Conservation (phyloP, 2,888 invertebrate genomes). For the Lacanobia oleracea region DNA sequence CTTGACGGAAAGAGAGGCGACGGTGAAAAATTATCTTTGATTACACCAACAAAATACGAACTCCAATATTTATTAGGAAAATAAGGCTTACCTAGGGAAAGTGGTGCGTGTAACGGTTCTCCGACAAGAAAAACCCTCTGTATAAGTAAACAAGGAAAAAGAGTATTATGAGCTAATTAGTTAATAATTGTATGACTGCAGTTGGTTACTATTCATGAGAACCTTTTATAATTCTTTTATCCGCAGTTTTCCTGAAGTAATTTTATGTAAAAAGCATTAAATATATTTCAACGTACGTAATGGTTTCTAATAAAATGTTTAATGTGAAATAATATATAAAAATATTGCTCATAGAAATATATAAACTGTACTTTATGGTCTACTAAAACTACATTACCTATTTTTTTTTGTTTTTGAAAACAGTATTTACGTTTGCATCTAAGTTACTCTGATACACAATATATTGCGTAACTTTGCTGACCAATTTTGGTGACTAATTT, state of each 20-base stretch:
- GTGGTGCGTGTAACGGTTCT: conserved; percentile 1
- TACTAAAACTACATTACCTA: not conserved
- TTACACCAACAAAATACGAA: conserved; percentile 29
- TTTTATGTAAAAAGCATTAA: not conserved
- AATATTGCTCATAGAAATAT: not conserved
- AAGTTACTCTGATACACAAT: conserved; percentile 8
- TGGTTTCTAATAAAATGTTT: not conserved
- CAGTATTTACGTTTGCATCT: not conserved
- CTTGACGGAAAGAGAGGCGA: conserved; percentile 52
- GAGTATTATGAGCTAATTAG: conserved; percentile 13
- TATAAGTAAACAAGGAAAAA: conserved; percentile 18
- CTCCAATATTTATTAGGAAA: conserved; percentile 16
- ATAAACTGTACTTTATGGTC: conserved; percentile 6
- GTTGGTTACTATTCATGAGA: conserved; percentile 26
- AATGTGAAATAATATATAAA: conserved; percentile 8
- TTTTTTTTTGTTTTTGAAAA: not conserved
- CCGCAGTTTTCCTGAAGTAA: conserved; percentile 22
- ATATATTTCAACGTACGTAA: not conserved
- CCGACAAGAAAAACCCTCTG: conserved; percentile 10
- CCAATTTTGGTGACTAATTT: conserved; percentile 17
- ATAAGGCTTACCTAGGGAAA: conserved; percentile 2
- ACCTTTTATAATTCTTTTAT: not conserved
- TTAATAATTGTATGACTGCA: conserved; percentile 8
- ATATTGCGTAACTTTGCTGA: conserved; percentile 30
- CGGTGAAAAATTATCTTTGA: conserved; percentile 43